phyloP scores from a whole-genome alignment of 23 tunicate species.

The Oikopleura vanhoeffeni region DNA sequence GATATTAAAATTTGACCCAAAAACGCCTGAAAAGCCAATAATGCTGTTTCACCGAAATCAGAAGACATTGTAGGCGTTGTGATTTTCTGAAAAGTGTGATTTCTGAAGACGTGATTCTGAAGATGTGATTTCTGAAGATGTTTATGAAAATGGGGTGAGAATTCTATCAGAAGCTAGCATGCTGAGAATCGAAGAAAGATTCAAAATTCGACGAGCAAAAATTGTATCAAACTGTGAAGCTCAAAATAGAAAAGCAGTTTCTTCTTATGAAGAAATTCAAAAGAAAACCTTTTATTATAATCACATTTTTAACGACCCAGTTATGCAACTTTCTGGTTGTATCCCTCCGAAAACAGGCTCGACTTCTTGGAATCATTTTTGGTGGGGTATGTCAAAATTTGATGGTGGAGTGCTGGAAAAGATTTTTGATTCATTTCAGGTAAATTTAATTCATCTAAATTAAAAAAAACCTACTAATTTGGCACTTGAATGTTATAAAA shows the following conservation, averaged over 20 bases:
- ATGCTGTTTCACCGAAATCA: no score
- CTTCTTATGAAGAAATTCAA: not conserved
- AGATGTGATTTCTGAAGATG: no score
- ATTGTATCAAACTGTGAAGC: not conserved
- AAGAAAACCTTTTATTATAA: not conserved
- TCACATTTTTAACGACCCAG: not conserved
- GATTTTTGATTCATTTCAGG: not conserved
- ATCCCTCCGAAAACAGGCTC: conserved; percentile 11
- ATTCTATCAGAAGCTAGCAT: not conserved
- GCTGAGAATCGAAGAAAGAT: not conserved
- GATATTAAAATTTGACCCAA: no score
- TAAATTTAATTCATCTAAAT: no score
- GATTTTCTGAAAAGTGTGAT: no score
- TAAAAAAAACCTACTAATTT: no score
- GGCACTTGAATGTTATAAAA: no score
- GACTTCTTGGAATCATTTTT: not conserved
- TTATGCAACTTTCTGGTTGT: not conserved
- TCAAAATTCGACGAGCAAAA: not conserved
- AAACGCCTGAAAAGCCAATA: no score
- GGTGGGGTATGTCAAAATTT: not conserved
- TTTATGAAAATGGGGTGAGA: no score
- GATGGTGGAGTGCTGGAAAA: not conserved
- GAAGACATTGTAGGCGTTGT: no score
- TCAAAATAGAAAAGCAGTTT: not conserved
- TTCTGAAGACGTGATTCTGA: no score